Percentiles rank a stretch among this genome's conserved stretches.
These are phyloP conservation scores for Grapholita molesta DNA, from an alignment of 1,140 invertebrate species.

Conservation along the genomic window DNA sequence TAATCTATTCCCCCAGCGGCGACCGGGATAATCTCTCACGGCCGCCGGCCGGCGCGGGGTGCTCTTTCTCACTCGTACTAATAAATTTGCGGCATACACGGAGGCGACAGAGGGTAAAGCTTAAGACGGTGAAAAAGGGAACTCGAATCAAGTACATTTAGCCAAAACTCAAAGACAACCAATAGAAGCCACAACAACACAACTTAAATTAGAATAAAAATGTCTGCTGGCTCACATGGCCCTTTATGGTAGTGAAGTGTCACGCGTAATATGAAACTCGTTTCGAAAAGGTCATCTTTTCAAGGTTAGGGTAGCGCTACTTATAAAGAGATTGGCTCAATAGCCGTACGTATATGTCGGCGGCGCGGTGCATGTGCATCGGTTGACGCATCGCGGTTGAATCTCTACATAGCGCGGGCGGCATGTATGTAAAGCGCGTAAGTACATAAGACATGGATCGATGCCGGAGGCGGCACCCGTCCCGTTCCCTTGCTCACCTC, in stretches of 20 bases:
- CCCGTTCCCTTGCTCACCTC: conserved; percentile 24
- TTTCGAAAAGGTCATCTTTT: conserved; percentile 36
- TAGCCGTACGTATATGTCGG: conserved; percentile 24
- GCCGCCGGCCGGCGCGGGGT: neutral
- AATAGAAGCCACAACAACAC: neutral
- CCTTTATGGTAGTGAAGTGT: conserved; percentile 3
- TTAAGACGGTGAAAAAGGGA: neutral
- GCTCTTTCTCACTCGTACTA: conserved; percentile 6
- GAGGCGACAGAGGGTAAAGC: conserved; percentile 2
- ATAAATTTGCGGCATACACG: neutral
- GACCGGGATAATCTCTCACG: conserved; percentile 14
- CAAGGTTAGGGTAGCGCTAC: conserved; percentile 33
- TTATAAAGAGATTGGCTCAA: conserved; percentile 26
- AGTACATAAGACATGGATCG: conserved; percentile 69
- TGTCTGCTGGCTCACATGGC: neutral
- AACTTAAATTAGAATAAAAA: neutral
- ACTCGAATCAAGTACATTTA: neutral
- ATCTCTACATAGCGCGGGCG: conserved; percentile 66
- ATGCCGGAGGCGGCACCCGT: conserved; percentile 59
- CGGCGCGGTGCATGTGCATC: conserved; percentile 63
- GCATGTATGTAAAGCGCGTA: conserved; percentile 63
- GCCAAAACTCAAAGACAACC: neutral
- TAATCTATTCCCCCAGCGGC: conserved; percentile 12
- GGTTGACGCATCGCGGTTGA: conserved; percentile 71
- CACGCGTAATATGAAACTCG: conserved; percentile 10